These are phyloP conservation scores for Stenodema calcarata DNA, from an alignment of 2,888 invertebrate genomes.

Conservation along the genomic window DNA sequence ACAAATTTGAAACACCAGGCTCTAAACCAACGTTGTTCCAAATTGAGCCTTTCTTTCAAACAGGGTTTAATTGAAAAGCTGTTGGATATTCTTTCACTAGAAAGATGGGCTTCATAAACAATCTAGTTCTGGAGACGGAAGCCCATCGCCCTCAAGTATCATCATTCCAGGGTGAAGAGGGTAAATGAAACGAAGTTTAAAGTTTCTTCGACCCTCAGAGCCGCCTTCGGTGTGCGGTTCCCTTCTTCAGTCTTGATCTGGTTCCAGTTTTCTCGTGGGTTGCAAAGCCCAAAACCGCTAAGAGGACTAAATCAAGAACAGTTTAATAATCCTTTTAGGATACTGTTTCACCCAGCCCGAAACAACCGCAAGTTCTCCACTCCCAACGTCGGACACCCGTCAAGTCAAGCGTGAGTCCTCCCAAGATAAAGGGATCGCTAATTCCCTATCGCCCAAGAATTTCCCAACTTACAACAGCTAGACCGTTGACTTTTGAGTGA, in stretches of 20 bases:
- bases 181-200: conserved; percentile 43
- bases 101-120: conserved; percentile 1
- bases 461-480: not conserved
- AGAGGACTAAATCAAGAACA: conserved; percentile 42
- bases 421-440: not conserved
- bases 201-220: not conserved
- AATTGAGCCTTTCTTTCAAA: not conserved
- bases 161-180: conserved; percentile 12
- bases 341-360: not conserved
- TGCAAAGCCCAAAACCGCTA: conserved; percentile 35
- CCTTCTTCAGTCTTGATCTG: not conserved
- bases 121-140: not conserved
- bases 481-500: not conserved
- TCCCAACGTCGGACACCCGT: not conserved
- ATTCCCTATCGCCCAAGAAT: not conserved
- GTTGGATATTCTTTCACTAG: not conserved
- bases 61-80: conserved; percentile 7
- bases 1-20: no score
- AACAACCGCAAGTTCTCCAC: not conserved
- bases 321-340: conserved; percentile 40
- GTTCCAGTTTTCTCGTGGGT: not conserved
- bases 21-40: not conserved
- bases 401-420: conserved; percentile 7
- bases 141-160: conserved; percentile 17
- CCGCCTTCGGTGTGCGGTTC: not conserved